phyloP scores from a whole-genome alignment of 2,888 invertebrate genomes.

The Oxycera nigricornis region DNA sequence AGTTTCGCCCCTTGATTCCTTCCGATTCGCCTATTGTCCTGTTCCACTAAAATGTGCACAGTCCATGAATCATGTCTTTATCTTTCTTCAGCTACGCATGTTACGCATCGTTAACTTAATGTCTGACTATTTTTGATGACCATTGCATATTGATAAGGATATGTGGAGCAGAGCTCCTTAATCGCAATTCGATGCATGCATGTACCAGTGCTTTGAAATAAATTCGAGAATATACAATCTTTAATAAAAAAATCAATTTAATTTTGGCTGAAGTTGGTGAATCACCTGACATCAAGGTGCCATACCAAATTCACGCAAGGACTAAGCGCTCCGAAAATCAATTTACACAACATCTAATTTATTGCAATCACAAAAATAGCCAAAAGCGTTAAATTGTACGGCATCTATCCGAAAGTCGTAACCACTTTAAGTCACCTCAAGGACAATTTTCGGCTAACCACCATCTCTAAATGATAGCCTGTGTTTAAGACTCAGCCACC shows the following conservation, averaged over 20 bases:
- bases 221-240: background rate
- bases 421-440: background rate
- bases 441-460: background rate
- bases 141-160: slow-evolving; percentile 23
- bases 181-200: background rate
- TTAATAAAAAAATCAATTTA: slow-evolving; percentile 1
- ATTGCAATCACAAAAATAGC: background rate
- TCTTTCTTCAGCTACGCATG: slow-evolving; percentile 4
- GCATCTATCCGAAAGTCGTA: background rate
- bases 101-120: slow-evolving; percentile 33
- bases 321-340: background rate
- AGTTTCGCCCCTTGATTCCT: background rate
- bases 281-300: background rate
- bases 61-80: slow-evolving; percentile 8
- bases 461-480: background rate
- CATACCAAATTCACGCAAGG: background rate
- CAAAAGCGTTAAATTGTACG: background rate
- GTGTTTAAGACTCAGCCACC: background rate
- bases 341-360: background rate
- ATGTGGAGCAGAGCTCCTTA: background rate
- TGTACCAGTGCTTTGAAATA: background rate
- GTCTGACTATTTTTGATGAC: slow-evolving; percentile 19
- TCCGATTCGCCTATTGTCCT: background rate
- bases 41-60: background rate
- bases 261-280: background rate